These are phyloP conservation scores for Panzeria rudis DNA, from an alignment of 2,888 invertebrate genomes.

Conservation along the genomic window DNA sequence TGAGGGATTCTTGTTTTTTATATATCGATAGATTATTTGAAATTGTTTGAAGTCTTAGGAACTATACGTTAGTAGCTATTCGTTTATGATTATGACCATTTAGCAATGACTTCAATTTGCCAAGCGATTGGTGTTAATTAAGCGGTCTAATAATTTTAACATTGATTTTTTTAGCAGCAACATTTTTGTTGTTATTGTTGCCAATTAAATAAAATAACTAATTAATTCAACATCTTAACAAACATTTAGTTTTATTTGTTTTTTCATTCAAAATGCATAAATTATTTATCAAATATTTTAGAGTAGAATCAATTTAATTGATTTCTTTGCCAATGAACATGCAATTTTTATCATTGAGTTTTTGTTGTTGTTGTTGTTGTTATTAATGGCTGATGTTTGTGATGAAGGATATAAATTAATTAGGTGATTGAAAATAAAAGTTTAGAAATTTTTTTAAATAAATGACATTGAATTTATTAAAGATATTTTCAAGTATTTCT, in stretches of 20 bases:
- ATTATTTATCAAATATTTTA: slow-evolving; percentile 52
- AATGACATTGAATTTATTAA: neutral
- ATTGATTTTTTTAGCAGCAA: slow-evolving; percentile 56
- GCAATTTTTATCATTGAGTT: slow-evolving; percentile 55
- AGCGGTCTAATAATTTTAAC: slow-evolving; percentile 71
- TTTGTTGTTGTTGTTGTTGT: neutral
- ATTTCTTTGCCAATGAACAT: slow-evolving; percentile 69
- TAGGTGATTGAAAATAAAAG: neutral
- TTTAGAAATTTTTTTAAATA: neutral
- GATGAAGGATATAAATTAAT: slow-evolving; percentile 44
- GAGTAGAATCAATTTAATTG: slow-evolving; percentile 59
- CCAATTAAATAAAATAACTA: slow-evolving; percentile 56
- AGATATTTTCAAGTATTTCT: neutral
- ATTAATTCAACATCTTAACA: slow-evolving; percentile 55
- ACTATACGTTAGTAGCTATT: slow-evolving; percentile 3
- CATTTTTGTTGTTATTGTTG: slow-evolving; percentile 34
- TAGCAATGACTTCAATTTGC: slow-evolving; percentile 72
- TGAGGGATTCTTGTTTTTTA: slow-evolving; percentile 59
- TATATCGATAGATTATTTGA: slow-evolving; percentile 48
- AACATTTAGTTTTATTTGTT: slow-evolving; percentile 29
- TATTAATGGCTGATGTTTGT: neutral
- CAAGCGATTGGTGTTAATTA: slow-evolving; percentile 66
- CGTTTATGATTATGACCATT: slow-evolving; percentile 54
- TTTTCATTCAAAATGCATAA: slow-evolving; percentile 47
- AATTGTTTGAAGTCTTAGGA: slow-evolving; percentile 14